Base-by-base conservation (phyloP, 2,797 vertebrate species). In the Rhynchonycteris naso region DNA sequence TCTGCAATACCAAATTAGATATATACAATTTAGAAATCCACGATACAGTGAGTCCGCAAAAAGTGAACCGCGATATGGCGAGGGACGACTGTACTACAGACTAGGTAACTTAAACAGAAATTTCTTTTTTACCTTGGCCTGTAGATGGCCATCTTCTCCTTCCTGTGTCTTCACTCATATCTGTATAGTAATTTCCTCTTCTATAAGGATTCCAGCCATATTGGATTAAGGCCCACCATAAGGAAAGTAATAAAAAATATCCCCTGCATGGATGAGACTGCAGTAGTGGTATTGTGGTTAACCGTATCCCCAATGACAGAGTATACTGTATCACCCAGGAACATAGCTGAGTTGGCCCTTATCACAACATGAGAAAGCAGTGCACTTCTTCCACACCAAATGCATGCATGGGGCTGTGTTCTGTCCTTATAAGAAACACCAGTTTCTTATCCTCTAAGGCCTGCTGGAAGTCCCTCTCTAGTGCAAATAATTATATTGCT, bases 241-340 rank as follows among this genome's bases (percentile, higher is more conserved):
- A 30, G n/a, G 86, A 86, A 92, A 79, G n/a, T 86, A 52, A 79
- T 61, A 10, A 35, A 50, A 76, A 92, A n/a, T 52, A 68, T 85
- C 24, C 38, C 78, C 24, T 61, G 19, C 54, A 52, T 61, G 24
- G 26, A 92, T 69, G 63, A 14, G 4, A 33, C 38, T 9, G 30
- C 76, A 13, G 35, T 15, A 66, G 28, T 4, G 22, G 50, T 22
- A 50, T 68, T 68, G 71, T 69, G 61, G 26, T 61, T 75, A 69
- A 26, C 22, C 19, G 61, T 8, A 8, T 30, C 50, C 7, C 10
- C 58, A 18, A 88, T 47, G 28, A 81, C 28, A 30, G 66, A 16
- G 33, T 43, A 56, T 47, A 15, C 11, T 7, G 9, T 33, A 19
- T 8, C 15, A 43, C 38, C 15, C 18, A 61, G 54, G 43, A 89